These are phyloP conservation scores for Anguilla obscura DNA, from an alignment of 2,797 vertebrate species.

Conservation along the genomic window DNA sequence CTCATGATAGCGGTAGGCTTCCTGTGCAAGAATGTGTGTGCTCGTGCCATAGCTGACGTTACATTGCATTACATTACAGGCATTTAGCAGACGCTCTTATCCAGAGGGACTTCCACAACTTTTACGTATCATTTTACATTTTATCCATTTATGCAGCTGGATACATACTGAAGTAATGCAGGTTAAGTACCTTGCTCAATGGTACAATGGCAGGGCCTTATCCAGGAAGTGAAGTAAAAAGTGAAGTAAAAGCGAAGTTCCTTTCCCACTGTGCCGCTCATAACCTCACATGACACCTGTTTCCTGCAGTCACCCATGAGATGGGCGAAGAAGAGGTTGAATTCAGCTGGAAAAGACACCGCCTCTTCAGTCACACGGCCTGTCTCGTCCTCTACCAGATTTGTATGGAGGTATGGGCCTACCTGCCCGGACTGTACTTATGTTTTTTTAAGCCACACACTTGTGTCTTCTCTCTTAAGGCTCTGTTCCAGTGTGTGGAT, in stretches of 20 bases:
- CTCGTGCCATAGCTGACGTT: background rate
- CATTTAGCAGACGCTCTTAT: too few species aligned
- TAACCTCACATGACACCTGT: conserved; percentile 21
- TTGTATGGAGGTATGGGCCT: conserved; percentile 88
- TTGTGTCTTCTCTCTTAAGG: too few species aligned
- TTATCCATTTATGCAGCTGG: too few species aligned
- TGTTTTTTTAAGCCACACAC: too few species aligned
- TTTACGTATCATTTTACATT: too few species aligned
- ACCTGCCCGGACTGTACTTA: background rate
- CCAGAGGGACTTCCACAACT: too few species aligned
- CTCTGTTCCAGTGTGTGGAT: background rate
- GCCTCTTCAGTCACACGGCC: conserved; percentile 92
- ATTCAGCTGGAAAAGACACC: conserved; percentile 94
- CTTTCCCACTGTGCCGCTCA: too few species aligned
- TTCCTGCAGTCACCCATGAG: conserved; percentile 81
- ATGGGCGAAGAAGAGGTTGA: conserved; percentile 82
- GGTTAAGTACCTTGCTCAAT: too few species aligned
- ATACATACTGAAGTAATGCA: too few species aligned
- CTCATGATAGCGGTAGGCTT: background rate
- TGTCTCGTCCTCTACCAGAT: conserved; percentile 97
- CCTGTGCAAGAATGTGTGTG: background rate
- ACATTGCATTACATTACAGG: background rate
- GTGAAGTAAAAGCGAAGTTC: too few species aligned
- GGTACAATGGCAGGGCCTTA: too few species aligned
- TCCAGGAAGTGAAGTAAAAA: too few species aligned